phyloP scores from a whole-genome alignment of 2,797 vertebrate species.

The Microctenopoma stevenorrisi region DNA sequence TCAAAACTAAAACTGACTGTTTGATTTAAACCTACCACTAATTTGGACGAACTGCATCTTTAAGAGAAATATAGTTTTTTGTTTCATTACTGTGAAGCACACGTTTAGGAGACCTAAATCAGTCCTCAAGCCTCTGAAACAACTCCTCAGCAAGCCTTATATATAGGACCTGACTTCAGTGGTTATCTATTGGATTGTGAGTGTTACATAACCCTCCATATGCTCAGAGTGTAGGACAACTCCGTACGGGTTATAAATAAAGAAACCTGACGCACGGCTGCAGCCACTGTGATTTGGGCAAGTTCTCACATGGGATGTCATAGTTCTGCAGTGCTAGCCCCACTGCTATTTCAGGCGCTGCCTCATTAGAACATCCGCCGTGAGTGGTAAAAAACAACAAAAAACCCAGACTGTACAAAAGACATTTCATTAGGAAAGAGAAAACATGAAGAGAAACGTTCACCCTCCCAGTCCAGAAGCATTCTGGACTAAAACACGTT shows the following conservation, averaged over 20 bases:
- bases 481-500: slow-evolving; percentile 22
- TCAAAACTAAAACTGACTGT: background rate
- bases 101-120: slow-evolving; percentile 44
- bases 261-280: slow-evolving; percentile 79
- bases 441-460: slow-evolving; percentile 40
- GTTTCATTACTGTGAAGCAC: slow-evolving; percentile 32
- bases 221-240: slow-evolving; percentile 78
- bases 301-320: slow-evolving; percentile 81
- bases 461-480: slow-evolving; percentile 29
- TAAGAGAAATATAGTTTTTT: slow-evolving; percentile 9
- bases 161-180: slow-evolving; percentile 67
- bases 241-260: slow-evolving; percentile 80
- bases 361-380: slow-evolving; percentile 79
- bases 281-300: slow-evolving; percentile 79
- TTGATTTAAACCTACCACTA: background rate
- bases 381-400: slow-evolving; percentile 55
- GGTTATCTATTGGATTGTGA: slow-evolving; percentile 64
- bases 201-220: slow-evolving; percentile 77
- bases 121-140: slow-evolving; percentile 59
- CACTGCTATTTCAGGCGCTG: slow-evolving; percentile 80
- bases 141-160: slow-evolving; percentile 59
- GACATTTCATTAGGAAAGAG: slow-evolving; percentile 69
- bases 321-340: slow-evolving; percentile 76
- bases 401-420: slow-evolving; percentile 66
- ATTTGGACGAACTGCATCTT: slow-evolving; percentile 11